Evolutionary conservation across 2,797 vertebrate species (phyloP).

Genomic region (Chrysocyon brachyurus): DNA sequence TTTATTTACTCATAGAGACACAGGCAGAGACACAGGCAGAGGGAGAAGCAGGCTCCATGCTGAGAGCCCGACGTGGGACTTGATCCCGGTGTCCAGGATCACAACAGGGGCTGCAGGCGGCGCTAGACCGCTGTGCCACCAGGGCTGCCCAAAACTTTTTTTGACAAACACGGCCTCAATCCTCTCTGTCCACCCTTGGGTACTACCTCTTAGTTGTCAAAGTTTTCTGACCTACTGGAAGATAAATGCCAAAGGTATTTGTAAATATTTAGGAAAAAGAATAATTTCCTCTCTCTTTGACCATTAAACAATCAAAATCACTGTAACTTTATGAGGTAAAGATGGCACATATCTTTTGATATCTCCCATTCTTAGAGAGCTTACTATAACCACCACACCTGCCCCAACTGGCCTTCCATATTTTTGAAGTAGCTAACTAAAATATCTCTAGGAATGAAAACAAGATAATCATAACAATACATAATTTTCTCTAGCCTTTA

Average conservation of each 20-base stretch:
- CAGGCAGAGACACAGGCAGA: too few species aligned
- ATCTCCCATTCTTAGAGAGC: background rate
- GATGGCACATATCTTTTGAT: background rate
- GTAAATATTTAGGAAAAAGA: background rate
- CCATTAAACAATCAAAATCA: background rate
- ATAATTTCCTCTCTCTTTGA: background rate
- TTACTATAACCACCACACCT: background rate
- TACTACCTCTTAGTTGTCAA: background rate
- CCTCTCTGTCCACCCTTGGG: background rate
- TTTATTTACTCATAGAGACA: too few species aligned
- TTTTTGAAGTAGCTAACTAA: conserved; percentile 13
- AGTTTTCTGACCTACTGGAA: background rate
- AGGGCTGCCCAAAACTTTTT: background rate
- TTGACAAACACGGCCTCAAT: background rate
- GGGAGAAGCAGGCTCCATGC: too few species aligned
- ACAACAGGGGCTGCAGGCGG: too few species aligned
- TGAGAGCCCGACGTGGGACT: too few species aligned
- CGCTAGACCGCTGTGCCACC: too few species aligned
- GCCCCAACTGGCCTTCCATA: background rate
- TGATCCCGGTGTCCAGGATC: too few species aligned
- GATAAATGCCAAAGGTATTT: background rate
- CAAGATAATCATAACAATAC: background rate
- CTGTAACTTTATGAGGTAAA: background rate
- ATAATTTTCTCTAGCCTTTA: conserved; percentile 17
- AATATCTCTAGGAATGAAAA: background rate